phyloP scores from a whole-genome alignment of 30 jellyfish, hydroid and myxozoan species.

The Hydractinia echinata region DNA sequence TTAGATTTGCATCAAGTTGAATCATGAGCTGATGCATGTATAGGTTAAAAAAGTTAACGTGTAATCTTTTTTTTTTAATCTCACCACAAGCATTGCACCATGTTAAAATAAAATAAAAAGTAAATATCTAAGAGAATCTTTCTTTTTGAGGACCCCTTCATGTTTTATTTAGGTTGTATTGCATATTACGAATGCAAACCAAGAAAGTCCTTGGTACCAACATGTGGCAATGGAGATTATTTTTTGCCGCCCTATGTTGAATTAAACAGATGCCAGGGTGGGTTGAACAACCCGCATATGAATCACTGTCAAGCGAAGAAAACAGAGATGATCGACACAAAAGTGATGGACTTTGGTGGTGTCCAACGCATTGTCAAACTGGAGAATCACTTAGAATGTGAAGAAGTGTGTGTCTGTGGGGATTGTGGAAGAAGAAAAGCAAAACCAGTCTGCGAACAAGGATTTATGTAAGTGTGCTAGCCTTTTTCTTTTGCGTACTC shows the following conservation, averaged over 20 bases:
- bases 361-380: not conserved
- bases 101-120: no score
- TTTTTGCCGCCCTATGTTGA: not conserved
- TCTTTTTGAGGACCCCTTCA: no score
- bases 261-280: conserved; percentile 7
- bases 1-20: no score
- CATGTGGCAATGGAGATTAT: not conserved
- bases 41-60: no score
- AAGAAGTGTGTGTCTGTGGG: not conserved
- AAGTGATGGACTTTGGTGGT: not conserved
- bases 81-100: no score
- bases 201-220: not conserved
- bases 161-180: no score
- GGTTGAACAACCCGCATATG: not conserved
- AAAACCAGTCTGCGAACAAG: not conserved
- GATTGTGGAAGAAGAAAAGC: not conserved
- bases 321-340: not conserved
- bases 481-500: not conserved
- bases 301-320: conserved; percentile 1
- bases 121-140: no score
- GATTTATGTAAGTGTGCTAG: not conserved
- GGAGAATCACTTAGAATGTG: conserved; percentile 2
- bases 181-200: not conserved
- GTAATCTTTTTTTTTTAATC: no score
- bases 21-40: no score